Evolutionary conservation across 2,888 invertebrate species (phyloP), one percentile per base, ranked within the genome.

Genomic region (Meandrusa payeni): DNA sequence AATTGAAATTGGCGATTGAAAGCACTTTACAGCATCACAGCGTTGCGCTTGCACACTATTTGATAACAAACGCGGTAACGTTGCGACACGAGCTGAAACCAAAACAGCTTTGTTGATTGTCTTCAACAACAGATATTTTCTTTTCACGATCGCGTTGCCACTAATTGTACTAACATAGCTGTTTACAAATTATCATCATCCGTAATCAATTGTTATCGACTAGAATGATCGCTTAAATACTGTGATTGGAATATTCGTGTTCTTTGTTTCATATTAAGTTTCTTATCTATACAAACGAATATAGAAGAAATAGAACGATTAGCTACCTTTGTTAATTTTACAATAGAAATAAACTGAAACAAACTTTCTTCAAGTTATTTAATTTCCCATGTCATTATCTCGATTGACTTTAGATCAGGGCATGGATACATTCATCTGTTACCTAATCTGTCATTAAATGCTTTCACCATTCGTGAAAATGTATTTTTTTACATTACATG

Each of bases 111-210:
- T 76, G 76, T 80, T 71, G 61, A 72, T 76, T 76, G 72, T 72
- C 63, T 64, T 61, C 59, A 50, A 57, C 49, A 50, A 51, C 53
- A 56, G 61, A 59, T 77, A 73, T 76, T 76, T 72, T 73, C 72
- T 73, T 68, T 69, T 55, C n/a, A 68, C 54, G 49, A 51, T 65
- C 57, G 60, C 61, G 48, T 51, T 54, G 59, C 60, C 55, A 65
- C 65, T 73, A 66, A 70, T 66, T 76, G 70, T 70, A 59, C 68
- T 69, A 74, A 73, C 76, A 77, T 66, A 29, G 54, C 53, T 85
- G 83, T 85, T 86, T 85, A 79, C 73, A 75, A 83, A 85, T 82
- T 82, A 83, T 79, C 79, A 63, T 52, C 52, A 47, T 52, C 49
- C 50, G 69, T 73, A 70, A 79, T 80, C 79, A 65, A 73, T 68